Percentiles rank a stretch among this genome's conserved stretches.
phyloP scores from a whole-genome alignment of 2,113 vertebrate genomes.

The Salvelinus namaycush region DNA sequence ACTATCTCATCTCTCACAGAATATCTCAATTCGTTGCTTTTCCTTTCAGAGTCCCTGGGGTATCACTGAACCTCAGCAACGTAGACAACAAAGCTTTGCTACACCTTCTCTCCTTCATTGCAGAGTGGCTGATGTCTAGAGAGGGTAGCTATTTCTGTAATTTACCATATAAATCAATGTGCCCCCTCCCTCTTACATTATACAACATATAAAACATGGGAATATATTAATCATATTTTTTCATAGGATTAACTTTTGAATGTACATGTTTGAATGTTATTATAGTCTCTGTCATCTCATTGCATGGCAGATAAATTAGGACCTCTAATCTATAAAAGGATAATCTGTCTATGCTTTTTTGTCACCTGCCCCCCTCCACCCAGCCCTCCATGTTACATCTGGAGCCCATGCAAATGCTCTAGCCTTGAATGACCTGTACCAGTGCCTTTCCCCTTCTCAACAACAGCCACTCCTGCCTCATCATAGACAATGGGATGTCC shows the following conservation, averaged over 20 bases:
- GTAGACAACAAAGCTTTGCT: neutral
- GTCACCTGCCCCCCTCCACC: conserved; percentile 48
- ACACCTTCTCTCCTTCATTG: neutral
- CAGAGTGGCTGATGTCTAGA: neutral
- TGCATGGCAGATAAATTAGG: conserved; percentile 62
- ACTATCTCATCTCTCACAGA: neutral
- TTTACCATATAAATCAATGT: neutral
- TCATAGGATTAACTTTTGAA: neutral
- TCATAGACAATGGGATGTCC: neutral
- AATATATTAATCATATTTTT: neutral
- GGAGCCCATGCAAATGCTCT: neutral
- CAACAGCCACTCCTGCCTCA: neutral
- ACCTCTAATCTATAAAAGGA: conserved; percentile 73
- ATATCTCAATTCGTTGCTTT: neutral
- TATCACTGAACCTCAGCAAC: neutral
- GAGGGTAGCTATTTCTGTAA: neutral
- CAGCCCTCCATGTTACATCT: conserved; percentile 36
- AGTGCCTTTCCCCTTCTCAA: neutral
- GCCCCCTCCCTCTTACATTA: neutral
- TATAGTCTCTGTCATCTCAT: neutral
- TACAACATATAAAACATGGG: neutral
- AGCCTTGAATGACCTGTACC: neutral
- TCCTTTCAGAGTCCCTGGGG: neutral
- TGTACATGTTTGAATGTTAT: neutral
- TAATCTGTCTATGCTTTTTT: conserved; percentile 41